A percentile compares a stretch with the other conserved stretches of the same genome.
These are phyloP conservation scores for Heliconius cydno DNA, from an alignment of 2,888 invertebrate species.

Conservation along the genomic window DNA sequence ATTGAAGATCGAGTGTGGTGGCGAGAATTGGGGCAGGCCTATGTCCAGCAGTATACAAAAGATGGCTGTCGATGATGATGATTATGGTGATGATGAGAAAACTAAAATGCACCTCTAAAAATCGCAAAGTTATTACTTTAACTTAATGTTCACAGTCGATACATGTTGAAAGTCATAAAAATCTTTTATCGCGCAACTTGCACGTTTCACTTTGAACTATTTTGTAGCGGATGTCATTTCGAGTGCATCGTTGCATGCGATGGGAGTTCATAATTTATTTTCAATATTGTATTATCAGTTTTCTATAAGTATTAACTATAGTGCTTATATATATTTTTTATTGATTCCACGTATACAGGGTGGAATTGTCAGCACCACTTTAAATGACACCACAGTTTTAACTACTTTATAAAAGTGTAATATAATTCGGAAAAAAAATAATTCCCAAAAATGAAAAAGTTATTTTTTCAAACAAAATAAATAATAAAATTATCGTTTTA, in stretches of 20 bases:
- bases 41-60: too few species aligned
- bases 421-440: too few species aligned
- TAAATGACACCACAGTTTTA: too few species aligned
- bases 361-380: too few species aligned
- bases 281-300: conserved; percentile 1
- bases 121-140: conserved; percentile 8
- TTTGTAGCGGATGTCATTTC: conserved; percentile 26
- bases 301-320: neutral
- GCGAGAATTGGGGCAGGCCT: too few species aligned
- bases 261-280: neutral
- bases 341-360: too few species aligned
- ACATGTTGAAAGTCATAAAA: conserved; percentile 32
- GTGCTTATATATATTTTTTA: neutral
- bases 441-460: too few species aligned
- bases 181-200: conserved; percentile 32
- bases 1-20: too few species aligned
- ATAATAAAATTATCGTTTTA: too few species aligned
- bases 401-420: too few species aligned
- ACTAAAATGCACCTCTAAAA: conserved; percentile 13
- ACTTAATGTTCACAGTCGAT: conserved; percentile 22
- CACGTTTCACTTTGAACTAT: conserved; percentile 23
- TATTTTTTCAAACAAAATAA: too few species aligned
- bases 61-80: too few species aligned
- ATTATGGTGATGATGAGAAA: neutral
- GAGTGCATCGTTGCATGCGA: conserved; percentile 23